phyloP scores from a whole-genome alignment of 2,797 vertebrate genomes.

The Aratinga solstitialis region DNA sequence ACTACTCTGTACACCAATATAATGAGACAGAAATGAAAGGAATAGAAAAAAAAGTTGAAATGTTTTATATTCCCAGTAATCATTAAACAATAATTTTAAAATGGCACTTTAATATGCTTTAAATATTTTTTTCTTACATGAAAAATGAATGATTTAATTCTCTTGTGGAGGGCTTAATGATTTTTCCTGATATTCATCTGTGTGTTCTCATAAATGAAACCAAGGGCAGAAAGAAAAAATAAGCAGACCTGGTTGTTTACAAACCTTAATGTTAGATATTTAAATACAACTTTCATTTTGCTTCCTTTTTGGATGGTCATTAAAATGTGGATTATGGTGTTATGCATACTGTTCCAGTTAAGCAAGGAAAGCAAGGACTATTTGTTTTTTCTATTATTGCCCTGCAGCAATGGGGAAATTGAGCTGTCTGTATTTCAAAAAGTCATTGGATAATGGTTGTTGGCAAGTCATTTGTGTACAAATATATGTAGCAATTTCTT shows the following conservation, averaged over 20 bases:
- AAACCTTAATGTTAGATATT: not conserved
- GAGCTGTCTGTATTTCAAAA: not conserved
- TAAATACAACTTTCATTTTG: not conserved
- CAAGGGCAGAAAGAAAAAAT: not conserved
- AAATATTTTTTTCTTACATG: not conserved
- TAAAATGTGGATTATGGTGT: not conserved
- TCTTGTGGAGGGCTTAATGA: not conserved
- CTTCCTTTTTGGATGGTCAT: not conserved
- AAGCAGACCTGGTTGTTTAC: not conserved
- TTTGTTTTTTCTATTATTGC: not conserved
- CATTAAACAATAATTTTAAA: not conserved
- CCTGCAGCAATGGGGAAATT: not conserved
- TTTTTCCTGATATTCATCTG: not conserved
- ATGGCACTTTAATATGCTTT: not conserved
- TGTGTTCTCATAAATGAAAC: not conserved
- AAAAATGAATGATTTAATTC: not conserved
- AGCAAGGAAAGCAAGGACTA: not conserved
- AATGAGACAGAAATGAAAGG: not conserved
- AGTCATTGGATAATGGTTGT: not conserved
- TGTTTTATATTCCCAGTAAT: not conserved
- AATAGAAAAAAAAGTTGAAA: not conserved
- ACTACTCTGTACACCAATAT: not conserved
- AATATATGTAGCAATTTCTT: not conserved
- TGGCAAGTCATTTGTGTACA: not conserved
- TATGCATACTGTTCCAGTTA: not conserved